Base-by-base conservation (phyloP, 2,888 invertebrate genomes). In the Eudemis profundana region DNA sequence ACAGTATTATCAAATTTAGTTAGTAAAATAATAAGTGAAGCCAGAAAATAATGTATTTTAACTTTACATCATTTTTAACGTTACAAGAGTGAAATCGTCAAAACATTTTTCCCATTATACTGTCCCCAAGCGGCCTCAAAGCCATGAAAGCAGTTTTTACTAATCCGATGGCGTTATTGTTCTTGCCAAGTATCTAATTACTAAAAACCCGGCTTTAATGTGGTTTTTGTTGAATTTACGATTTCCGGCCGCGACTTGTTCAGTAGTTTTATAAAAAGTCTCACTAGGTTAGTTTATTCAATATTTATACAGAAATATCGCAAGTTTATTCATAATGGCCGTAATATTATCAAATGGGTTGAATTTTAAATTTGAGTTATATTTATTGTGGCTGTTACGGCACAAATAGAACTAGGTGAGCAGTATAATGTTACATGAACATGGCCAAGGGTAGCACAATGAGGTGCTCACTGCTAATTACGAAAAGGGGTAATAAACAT, bases 181-280 rank as follows among this genome's bases (percentile, higher is more conserved):
- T 56, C 21, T 59, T 29, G 27, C 27, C 23, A 27, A 51, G 65
- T 53, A 38, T 53, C 60, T 65, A 60, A 65, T 65, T 65, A 65
- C 65, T 27, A 47, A 51, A 65, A 65, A 53, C 19, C 19, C 57
- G 51, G 54, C 50, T 59, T 33, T 72, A 68, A 67, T 71, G 69
- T 66, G 44, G 54, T 70, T 73, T 73, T 71, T 72, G 49, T 70
- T 57, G 19, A 61, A 60, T 69, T 70, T 69, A 74, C 56, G 66
- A 72, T 70, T 74, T 74, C 73, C 72, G 73, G 64, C 15, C 38
- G 44, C 36, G 57, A 70, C 70, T 57, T 19, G 66, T 70, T 68
- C 49, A 65, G 47, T 40, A 23, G 62, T 36, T 42, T 40, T 46
- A 47, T 49, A 68, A 53, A 57, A 42, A 14, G 36, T 59, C 36